Percentiles rank a stretch among this genome's conserved stretches.
phyloP scores from a whole-genome alignment of 2,113 vertebrate species.

The Podilymbus podiceps region DNA sequence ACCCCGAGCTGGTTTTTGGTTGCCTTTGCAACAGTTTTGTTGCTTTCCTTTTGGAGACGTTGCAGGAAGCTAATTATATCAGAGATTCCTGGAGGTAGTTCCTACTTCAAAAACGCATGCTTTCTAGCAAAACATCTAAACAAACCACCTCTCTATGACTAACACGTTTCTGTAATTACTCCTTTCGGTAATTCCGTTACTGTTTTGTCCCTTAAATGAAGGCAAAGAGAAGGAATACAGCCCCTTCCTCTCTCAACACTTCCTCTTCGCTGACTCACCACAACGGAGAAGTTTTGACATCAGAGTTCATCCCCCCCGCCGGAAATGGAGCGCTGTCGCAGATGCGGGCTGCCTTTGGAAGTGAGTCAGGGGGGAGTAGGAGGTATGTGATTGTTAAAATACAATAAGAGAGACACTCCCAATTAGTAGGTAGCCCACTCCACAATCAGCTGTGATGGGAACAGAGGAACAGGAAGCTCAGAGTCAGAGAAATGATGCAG shows the following conservation, averaged over 20 bases:
- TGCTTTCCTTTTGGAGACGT: background rate
- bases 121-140: background rate
- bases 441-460: background rate
- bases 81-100: background rate
- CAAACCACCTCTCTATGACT: background rate
- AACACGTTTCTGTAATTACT: background rate
- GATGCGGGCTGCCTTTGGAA: background rate
- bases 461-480: background rate
- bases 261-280: background rate
- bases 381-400: background rate
- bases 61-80: background rate
- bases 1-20: background rate
- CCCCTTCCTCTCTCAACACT: background rate
- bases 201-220: background rate
- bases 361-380: slow-evolving; percentile 2
- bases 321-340: accelerated
- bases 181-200: background rate
- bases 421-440: background rate
- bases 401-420: background rate
- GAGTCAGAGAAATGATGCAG: background rate
- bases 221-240: background rate
- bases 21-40: background rate
- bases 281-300: background rate
- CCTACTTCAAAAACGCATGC: background rate
- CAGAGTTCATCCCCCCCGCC: background rate